Conservation (phyloP, 2,888 invertebrate species). For the Xestia xanthographa region DNA sequence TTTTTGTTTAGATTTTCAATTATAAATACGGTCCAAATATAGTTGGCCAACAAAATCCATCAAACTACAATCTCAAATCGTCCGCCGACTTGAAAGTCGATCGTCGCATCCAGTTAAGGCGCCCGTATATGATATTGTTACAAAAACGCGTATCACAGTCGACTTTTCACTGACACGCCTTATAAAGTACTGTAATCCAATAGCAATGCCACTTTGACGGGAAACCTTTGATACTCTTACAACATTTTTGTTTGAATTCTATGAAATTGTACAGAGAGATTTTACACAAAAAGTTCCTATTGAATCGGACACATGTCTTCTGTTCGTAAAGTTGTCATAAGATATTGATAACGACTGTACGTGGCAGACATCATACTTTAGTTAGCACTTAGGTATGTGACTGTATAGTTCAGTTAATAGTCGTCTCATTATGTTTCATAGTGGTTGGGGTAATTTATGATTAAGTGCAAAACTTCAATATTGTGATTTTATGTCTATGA, state of each 20-base stretch:
- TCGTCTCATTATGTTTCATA: background rate
- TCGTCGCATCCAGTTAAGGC: constrained; percentile 81
- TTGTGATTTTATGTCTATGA: background rate
- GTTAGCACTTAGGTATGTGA: background rate
- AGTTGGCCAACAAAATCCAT: constrained; percentile 60
- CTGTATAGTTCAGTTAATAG: background rate
- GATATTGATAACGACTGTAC: constrained; percentile 20
- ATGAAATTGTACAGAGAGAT: constrained; percentile 60
- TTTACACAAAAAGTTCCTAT: constrained; percentile 53
- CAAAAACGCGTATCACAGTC: constrained; percentile 81
- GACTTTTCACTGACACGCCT: constrained; percentile 85
- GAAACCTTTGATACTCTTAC: constrained; percentile 74
- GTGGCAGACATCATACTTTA: constrained; percentile 17
- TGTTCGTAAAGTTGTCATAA: constrained; percentile 18
- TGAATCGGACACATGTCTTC: constrained; percentile 32
- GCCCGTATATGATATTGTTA: constrained; percentile 84
- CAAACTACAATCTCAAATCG: constrained; percentile 65
- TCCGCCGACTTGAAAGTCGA: constrained; percentile 79
- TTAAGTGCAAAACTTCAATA: background rate
- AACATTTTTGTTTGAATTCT: constrained; percentile 66
- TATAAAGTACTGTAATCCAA: constrained; percentile 80
- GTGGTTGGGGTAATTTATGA: background rate
- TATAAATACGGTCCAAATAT: constrained; percentile 63
- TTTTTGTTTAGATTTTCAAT: constrained; percentile 65
- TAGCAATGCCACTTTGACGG: constrained; percentile 81